Conservation (phyloP, 2,113 vertebrate genomes). For the Bubo scandiacus region DNA sequence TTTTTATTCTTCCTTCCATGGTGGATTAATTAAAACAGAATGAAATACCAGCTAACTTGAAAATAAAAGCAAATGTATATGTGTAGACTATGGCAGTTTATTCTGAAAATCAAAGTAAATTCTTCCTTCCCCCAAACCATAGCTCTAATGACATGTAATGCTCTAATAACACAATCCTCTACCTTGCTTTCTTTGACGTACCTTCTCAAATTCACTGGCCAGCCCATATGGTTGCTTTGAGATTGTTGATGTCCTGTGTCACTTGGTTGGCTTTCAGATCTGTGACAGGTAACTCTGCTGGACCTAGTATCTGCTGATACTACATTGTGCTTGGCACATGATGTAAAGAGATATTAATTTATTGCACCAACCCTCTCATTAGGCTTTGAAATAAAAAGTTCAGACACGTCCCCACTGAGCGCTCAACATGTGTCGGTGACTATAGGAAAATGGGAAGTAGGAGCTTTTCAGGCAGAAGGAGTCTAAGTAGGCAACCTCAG, state of each 20-base stretch:
- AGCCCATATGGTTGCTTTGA: constrained; percentile 13
- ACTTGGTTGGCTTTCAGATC: constrained; percentile 37
- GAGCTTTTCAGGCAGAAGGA: constrained; percentile 47
- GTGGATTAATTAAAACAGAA: constrained; percentile 30
- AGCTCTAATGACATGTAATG: not conserved
- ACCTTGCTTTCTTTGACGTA: constrained; percentile 44
- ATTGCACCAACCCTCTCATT: constrained; percentile 50
- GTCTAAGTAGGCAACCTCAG: constrained; percentile 23
- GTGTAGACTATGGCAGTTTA: not conserved
- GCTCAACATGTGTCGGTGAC: constrained; percentile 27
- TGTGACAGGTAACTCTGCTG: constrained; percentile 41
- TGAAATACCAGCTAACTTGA: not conserved
- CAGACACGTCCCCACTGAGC: constrained; percentile 31
- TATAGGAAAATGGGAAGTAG: constrained; percentile 58
- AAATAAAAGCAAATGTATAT: constrained; percentile 24
- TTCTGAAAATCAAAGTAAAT: constrained; percentile 4
- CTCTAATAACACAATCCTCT: not conserved
- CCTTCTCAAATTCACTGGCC: constrained; percentile 3
- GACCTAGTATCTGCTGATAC: constrained; percentile 31
- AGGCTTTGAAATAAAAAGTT: constrained; percentile 66
- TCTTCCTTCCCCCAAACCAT: not conserved
- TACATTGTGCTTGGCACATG: constrained; percentile 38
- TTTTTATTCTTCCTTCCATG: constrained; percentile 5
- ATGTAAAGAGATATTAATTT: constrained; percentile 28
- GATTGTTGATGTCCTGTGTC: constrained; percentile 29